A percentile compares a stretch with the other conserved stretches of the same genome.
Conservation (phyloP, 2,113 vertebrate genomes). For the Gymnogyps californianus region DNA sequence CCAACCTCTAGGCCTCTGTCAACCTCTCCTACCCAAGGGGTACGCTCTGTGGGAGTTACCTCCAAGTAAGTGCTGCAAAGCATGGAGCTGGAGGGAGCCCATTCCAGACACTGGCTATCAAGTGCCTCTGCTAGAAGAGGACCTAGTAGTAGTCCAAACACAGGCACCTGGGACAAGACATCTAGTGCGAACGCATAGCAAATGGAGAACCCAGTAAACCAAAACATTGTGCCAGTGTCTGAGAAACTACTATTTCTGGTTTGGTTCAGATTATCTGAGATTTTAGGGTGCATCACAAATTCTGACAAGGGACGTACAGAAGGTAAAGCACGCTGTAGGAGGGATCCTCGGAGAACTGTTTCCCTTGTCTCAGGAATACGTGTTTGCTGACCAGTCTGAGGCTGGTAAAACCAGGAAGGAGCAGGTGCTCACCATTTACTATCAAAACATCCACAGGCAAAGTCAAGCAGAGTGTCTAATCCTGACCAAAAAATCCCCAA, state of each 20-base stretch:
- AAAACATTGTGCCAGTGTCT: background rate
- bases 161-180: background rate
- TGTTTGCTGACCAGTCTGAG: background rate
- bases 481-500: background rate
- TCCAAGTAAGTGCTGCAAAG: background rate
- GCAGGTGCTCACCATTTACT: background rate
- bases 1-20: background rate
- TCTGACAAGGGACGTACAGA: background rate
- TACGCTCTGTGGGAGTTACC: background rate
- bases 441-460: background rate
- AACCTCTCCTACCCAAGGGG: background rate
- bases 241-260: background rate
- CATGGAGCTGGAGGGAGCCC: background rate
- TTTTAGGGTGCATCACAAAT: background rate
- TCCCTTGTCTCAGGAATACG: rapidly evolving
- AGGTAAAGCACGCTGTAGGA: background rate
- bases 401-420: background rate
- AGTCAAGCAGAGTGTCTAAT: background rate
- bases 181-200: background rate
- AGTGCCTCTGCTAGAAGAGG: background rate
- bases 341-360: background rate
- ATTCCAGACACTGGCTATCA: background rate
- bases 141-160: background rate
- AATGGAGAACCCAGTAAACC: background rate
- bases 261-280: background rate